phyloP scores from a whole-genome alignment of 2,113 vertebrate species.

The Cyanoramphus novaezelandiae region DNA sequence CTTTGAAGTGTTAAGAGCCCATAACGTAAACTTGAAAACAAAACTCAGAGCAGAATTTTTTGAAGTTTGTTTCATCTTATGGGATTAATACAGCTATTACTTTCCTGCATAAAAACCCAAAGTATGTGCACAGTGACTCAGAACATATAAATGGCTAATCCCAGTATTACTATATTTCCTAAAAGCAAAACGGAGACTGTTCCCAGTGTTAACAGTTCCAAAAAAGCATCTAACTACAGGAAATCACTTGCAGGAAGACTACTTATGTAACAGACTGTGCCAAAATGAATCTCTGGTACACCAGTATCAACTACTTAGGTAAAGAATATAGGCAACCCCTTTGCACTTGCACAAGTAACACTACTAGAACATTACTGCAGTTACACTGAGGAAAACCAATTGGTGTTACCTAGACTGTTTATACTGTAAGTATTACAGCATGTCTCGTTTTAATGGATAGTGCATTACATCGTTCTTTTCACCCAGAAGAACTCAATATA shows the following conservation, averaged over 20 bases:
- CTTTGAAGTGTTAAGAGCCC: conserved; percentile 21
- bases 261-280: background rate
- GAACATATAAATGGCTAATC: conserved; percentile 29
- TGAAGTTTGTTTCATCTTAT: background rate
- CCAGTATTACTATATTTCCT: conserved; percentile 18
- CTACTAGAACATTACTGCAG: background rate
- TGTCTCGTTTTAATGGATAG: background rate
- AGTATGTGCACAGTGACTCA: background rate
- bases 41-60: conserved; percentile 15
- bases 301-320: background rate
- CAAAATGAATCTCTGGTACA: conserved; percentile 15
- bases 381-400: background rate
- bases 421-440: background rate
- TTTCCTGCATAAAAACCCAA: background rate
- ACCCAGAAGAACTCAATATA: background rate
- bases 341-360: background rate
- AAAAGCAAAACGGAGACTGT: conserved; percentile 25
- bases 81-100: background rate
- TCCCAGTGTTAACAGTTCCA: conserved; percentile 14
- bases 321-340: background rate
- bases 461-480: background rate
- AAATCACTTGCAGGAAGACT: conserved; percentile 30
- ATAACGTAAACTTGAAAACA: conserved; percentile 30
- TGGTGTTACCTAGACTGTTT: background rate
- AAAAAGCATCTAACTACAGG: conserved; percentile 37